phyloP scores from a whole-genome alignment of 1,140 invertebrate species.

The Diplogasteroides magnus region DNA sequence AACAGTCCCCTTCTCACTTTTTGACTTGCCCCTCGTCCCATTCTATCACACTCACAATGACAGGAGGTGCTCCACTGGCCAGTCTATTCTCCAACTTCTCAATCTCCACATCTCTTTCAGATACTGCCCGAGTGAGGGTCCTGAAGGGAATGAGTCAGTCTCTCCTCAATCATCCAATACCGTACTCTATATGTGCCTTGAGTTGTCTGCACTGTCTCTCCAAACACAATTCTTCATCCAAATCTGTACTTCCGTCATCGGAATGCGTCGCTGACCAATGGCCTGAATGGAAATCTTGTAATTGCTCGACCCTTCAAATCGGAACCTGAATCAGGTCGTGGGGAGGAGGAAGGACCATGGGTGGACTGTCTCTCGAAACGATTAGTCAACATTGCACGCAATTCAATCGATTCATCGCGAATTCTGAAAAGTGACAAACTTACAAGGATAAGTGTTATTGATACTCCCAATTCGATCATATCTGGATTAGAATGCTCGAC shows the following conservation, averaged over 20 bases:
- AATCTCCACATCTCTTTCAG: slow-evolving; percentile 19
- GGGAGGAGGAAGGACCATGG: slow-evolving; percentile 17
- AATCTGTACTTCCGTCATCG: slow-evolving; percentile 33
- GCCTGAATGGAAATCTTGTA: neutral
- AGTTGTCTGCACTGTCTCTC: slow-evolving; percentile 38
- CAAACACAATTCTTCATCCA: slow-evolving; percentile 33
- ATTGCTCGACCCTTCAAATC: neutral
- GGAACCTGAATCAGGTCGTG: slow-evolving; percentile 30
- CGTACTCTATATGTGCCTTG: slow-evolving; percentile 29
- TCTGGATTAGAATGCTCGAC: too few species aligned
- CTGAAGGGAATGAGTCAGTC: too few species aligned
- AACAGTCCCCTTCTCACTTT: too few species aligned
- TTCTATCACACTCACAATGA: too few species aligned
- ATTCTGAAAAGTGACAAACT: slow-evolving; percentile 26
- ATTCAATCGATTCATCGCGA: slow-evolving; percentile 27
- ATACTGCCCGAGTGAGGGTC: slow-evolving; percentile 13
- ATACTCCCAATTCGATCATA: too few species aligned
- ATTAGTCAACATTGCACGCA: slow-evolving; percentile 30
- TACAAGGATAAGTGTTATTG: too few species aligned
- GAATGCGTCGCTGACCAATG: slow-evolving; percentile 28
- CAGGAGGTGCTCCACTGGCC: too few species aligned
- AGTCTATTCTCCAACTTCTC: too few species aligned
- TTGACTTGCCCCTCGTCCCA: too few species aligned
- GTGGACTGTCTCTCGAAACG: slow-evolving; percentile 26
- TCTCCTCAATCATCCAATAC: too few species aligned